Evolutionary conservation across 2,113 vertebrate species (phyloP).

Genomic region (Scophthalmus maximus): DNA sequence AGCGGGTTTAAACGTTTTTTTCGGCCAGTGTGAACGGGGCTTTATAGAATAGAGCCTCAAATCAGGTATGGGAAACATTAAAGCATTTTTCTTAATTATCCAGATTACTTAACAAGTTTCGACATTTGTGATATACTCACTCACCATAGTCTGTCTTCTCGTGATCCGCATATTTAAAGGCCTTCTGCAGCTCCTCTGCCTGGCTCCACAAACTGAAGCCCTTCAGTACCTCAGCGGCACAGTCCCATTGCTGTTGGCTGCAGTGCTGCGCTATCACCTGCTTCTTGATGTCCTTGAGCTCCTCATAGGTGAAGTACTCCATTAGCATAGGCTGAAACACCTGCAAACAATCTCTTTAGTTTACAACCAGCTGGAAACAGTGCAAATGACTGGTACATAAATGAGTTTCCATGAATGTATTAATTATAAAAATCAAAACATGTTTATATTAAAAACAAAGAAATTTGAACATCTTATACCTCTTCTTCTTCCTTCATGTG

Average conservation of each 20-base stretch:
- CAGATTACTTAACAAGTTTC: neutral
- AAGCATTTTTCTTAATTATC: too few species aligned
- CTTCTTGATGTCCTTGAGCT: conserved; percentile 98
- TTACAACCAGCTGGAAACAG: conserved; percentile 25
- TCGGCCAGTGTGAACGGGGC: too few species aligned
- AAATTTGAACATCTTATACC: conserved; percentile 76
- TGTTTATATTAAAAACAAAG: neutral
- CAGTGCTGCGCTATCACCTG: conserved; percentile 97
- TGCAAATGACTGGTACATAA: neutral
- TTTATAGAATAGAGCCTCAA: neutral
- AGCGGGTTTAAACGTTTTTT: too few species aligned
- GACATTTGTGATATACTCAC: conserved; percentile 26
- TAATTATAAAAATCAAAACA: neutral
- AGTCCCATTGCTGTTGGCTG: conserved; percentile 85
- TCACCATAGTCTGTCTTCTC: conserved; percentile 93
- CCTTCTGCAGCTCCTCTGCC: conserved; percentile 93
- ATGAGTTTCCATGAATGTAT: neutral
- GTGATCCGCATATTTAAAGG: conserved; percentile 94
- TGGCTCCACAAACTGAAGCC: conserved; percentile 92
- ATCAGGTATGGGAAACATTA: neutral
- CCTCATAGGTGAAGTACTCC: conserved; percentile 98
- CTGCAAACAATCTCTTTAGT: conserved; percentile 74
- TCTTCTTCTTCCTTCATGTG: conserved; percentile 99
- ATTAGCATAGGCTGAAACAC: conserved; percentile 99
- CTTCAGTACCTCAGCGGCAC: conserved; percentile 86